Evolutionary conservation across 2,113 vertebrate genomes (phyloP).

Genomic region (Trichechus manatus): DNA sequence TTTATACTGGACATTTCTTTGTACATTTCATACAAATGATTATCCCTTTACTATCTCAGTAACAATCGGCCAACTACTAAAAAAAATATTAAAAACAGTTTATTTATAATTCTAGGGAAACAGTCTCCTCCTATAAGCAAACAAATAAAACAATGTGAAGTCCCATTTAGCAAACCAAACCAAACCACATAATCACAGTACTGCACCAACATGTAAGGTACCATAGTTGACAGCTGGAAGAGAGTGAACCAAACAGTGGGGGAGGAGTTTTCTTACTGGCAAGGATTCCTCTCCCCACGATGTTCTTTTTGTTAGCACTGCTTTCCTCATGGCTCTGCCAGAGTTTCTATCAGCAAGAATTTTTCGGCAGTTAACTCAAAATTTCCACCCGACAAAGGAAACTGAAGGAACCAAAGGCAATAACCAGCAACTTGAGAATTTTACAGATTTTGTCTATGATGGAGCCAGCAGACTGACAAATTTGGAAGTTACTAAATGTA

Average conservation of each 20-base stretch:
- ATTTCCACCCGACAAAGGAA: constrained; percentile 48
- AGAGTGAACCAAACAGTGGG: neutral
- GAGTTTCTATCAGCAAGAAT: constrained; percentile 26
- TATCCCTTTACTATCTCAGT: neutral
- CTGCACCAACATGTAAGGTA: neutral
- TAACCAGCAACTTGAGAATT: constrained; percentile 3
- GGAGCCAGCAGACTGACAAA: neutral
- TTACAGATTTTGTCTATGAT: neutral
- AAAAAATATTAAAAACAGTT: neutral
- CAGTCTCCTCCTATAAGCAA: constrained; percentile 6
- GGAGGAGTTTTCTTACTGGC: constrained; percentile 27
- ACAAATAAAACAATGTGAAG: neutral
- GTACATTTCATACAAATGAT: neutral
- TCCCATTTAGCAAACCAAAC: neutral
- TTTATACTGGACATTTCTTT: too few relatives aligned
- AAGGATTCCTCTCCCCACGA: neutral
- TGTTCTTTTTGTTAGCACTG: neutral
- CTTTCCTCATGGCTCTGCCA: constrained; percentile 25
- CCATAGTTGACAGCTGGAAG: neutral
- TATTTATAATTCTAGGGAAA: constrained; percentile 5
- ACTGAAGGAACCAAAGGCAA: constrained; percentile 36
- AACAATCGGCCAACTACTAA: neutral
- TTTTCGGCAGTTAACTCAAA: constrained; percentile 32
- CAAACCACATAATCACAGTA: neutral
- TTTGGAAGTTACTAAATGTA: neutral